phyloP scores from a whole-genome alignment of 2,113 vertebrate species.

The Oncorhynchus mykiss region DNA sequence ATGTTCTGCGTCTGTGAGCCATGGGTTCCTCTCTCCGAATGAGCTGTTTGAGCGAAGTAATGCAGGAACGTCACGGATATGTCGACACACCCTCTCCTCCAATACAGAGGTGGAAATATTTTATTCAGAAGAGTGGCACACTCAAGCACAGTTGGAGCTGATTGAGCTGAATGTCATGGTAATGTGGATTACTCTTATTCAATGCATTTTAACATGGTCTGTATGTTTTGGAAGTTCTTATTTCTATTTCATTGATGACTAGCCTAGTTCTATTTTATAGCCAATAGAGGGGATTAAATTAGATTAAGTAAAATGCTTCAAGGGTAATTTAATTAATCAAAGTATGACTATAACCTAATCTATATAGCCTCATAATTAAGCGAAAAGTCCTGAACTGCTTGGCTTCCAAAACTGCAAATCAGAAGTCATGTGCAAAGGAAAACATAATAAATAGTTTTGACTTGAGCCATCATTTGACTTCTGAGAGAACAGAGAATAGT shows the following conservation, averaged over 20 bases:
- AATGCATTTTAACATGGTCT: not conserved
- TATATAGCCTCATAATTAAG: not conserved
- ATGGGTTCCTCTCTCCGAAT: not conserved
- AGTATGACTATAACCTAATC: not conserved
- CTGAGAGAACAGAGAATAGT: not conserved
- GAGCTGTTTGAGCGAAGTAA: not conserved
- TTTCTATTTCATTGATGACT: too few relatives aligned
- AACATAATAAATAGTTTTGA: not conserved
- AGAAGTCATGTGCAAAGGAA: not conserved
- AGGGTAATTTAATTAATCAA: not conserved
- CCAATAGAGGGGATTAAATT: not conserved
- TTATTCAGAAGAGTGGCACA: not conserved
- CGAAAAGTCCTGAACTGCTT: not conserved
- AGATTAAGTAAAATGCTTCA: not conserved
- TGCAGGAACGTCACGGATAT: constrained; percentile 14
- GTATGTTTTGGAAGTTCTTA: not conserved
- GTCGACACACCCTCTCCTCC: constrained; percentile 1
- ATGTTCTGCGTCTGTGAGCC: not conserved
- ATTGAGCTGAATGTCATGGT: too few relatives aligned
- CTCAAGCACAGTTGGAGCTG: not conserved
- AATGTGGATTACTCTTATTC: not conserved
- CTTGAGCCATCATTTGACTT: not conserved
- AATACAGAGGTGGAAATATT: not conserved
- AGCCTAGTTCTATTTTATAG: not conserved
- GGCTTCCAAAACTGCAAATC: not conserved